Evolutionary conservation across 2,113 vertebrate genomes (phyloP), one percentile per base, ranked within the genome.

Genomic region (Isichthys henryi): DNA sequence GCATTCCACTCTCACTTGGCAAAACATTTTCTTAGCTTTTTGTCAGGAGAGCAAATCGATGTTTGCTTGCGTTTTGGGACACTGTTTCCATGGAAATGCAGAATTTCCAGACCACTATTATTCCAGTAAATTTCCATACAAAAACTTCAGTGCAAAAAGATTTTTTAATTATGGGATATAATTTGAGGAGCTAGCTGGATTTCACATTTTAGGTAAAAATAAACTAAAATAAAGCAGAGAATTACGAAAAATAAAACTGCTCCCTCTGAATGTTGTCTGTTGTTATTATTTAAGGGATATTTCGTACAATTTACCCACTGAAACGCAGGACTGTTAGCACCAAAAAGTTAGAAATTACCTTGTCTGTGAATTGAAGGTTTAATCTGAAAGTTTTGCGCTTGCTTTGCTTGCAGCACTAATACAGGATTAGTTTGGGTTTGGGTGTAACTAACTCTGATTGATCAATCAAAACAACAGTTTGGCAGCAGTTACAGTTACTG

Each of bases 41-140:
- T 89, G 94, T 90, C 94, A 92, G 93, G 90, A 90, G 89, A 93
- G 90, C 21, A 80, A 93, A 92, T 90, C 74, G 43, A 43, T 91
- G 91, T 91, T 91, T 95, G 93, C 95, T 95, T 95, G 90, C 95
- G 93, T 96, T 94, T 91, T 93, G 23, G 46, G 91, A 91, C 90
- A 53, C 77, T 52, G 95, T 95, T 93, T 66, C 93, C 94, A 94
- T 88, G 93, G 95, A 91, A 84, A 95, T 70, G 0, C 1, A 6
- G 88, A 46, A 84, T 93, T 95, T 93, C 94, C 93, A 94, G 93
- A 93, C 91, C 0, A 92, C 74, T 90, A 39, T 89, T 92, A 92
- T 95, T 94, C 93, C 93, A 90, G 91, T 90, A 89, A 93, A 94
- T 95, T 95, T 93, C 83, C 35, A 93, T 92, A 77, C 49, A 23